A percentile compares a stretch with the other conserved stretches of the same genome.
Conservation (phyloP, 2,113 vertebrate genomes). For the Cynoglossus semilaevis region DNA sequence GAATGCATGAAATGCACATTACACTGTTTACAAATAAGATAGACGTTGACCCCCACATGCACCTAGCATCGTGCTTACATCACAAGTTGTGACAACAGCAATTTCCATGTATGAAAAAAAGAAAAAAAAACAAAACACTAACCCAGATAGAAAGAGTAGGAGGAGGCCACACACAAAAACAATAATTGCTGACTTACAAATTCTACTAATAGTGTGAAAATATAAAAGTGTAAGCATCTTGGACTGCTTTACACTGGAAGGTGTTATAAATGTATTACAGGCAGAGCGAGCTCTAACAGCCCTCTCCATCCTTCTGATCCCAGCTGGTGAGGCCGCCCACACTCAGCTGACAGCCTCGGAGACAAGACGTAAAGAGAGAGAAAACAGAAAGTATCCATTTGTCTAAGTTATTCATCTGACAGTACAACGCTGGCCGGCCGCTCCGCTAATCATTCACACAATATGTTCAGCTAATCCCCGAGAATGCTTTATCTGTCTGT, state of each 20-base stretch:
- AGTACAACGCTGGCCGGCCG: conserved; percentile 34
- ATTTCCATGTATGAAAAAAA: conserved; percentile 28
- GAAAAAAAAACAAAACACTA: conserved; percentile 22
- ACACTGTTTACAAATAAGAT: conserved; percentile 6
- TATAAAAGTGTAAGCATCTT: conserved; percentile 55
- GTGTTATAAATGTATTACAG: conserved; percentile 73
- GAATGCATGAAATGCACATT: background rate
- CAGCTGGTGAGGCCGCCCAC: conserved; percentile 74
- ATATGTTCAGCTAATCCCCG: conserved; percentile 15
- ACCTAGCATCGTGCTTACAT: background rate
- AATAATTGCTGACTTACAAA: conserved; percentile 56
- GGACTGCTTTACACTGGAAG: conserved; percentile 54
- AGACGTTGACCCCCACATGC: background rate
- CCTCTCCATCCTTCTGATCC: conserved; percentile 71
- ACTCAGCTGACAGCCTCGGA: conserved; percentile 67
- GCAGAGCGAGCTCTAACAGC: conserved; percentile 62
- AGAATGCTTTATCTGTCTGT: too few relatives aligned
- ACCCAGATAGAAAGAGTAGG: conserved; percentile 36
- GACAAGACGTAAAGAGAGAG: conserved; percentile 62
- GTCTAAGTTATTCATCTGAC: conserved; percentile 52
- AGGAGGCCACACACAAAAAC: conserved; percentile 41
- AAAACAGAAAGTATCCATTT: conserved; percentile 58
- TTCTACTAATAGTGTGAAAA: conserved; percentile 49
- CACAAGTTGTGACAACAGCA: conserved; percentile 27
- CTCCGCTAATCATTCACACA: conserved; percentile 28